These are phyloP conservation scores for Cyprinella venusta DNA, from an alignment of 2,797 vertebrate species.

Conservation along the genomic window DNA sequence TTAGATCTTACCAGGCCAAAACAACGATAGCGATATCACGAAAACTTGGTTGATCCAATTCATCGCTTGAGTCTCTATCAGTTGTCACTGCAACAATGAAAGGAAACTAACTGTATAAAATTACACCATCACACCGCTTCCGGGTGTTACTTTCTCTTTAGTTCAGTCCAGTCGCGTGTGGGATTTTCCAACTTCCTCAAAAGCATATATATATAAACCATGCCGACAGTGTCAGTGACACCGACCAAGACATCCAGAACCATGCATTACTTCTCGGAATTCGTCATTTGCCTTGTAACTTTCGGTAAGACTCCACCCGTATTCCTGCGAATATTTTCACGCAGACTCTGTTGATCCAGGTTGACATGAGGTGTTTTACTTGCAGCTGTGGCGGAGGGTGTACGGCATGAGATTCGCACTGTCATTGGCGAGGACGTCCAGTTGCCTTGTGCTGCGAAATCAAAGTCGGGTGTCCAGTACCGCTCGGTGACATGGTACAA, in stretches of 20 bases:
- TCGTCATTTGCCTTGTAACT: not conserved
- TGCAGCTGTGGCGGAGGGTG: not conserved
- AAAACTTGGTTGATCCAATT: not conserved
- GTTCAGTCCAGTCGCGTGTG: not conserved
- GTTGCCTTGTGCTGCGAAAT: conserved; percentile 58
- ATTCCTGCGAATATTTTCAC: not conserved
- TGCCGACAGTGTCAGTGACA: not conserved
- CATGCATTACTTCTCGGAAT: not conserved
- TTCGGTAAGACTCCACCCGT: conserved; percentile 39
- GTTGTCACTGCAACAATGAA: not conserved
- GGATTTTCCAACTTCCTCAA: not conserved
- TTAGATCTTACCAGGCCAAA: not conserved
- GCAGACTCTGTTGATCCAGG: not conserved
- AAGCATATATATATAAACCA: not conserved
- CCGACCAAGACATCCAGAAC: not conserved
- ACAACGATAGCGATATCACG: not conserved
- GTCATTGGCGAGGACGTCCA: not conserved
- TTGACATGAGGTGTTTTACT: not conserved
- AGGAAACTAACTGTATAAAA: too few species aligned
- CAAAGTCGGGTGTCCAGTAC: conserved; percentile 62
- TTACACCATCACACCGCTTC: not conserved
- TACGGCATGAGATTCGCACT: fast-evolving
- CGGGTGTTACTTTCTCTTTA: not conserved
- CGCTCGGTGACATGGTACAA: conserved; percentile 70
- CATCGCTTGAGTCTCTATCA: not conserved